These are phyloP conservation scores for Polia nebulosa DNA, from an alignment of 2,888 invertebrate genomes.

Conservation along the genomic window DNA sequence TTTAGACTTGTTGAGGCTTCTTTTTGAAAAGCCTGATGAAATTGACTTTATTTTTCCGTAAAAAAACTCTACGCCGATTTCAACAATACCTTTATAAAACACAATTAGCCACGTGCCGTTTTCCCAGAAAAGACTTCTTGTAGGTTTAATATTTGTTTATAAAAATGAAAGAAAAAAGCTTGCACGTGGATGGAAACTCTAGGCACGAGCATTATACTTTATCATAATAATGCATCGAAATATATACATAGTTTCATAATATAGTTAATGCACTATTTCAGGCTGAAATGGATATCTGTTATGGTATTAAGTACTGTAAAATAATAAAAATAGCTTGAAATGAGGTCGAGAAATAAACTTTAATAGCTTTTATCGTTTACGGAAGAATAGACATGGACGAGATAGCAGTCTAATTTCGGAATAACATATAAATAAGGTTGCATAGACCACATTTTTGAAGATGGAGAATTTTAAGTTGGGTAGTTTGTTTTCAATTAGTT, in stretches of 20 bases:
- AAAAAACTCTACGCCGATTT: conserved; percentile 4
- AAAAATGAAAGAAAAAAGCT: conserved; percentile 24
- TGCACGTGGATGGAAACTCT: conserved; percentile 23
- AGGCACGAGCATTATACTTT: conserved; percentile 14
- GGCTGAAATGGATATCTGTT: conserved; percentile 24
- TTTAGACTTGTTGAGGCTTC: conserved; percentile 22
- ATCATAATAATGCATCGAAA: background rate
- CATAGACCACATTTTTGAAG: conserved; percentile 1
- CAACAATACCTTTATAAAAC: conserved; percentile 4
- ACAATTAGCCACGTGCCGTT: conserved; percentile 43
- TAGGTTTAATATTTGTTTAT: conserved; percentile 21
- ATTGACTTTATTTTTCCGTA: background rate
- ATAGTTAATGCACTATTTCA: conserved; percentile 19
- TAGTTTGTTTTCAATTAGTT: conserved; percentile 20
- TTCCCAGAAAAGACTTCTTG: conserved; percentile 2
- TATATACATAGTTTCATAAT: conserved; percentile 22
- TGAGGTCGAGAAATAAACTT: conserved; percentile 38
- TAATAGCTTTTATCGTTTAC: conserved; percentile 44
- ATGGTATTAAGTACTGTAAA: conserved; percentile 46
- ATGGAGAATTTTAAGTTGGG: conserved; percentile 13
- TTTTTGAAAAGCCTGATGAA: conserved; percentile 23
- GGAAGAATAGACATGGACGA: conserved; percentile 39
- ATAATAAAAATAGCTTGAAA: conserved; percentile 47
- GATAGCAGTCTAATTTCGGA: conserved; percentile 18
- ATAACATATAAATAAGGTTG: conserved; percentile 31